Percentiles rank a stretch among this genome's conserved stretches.
Evolutionary conservation across 1,140 invertebrate genomes (phyloP).

Genomic region (Drosophila tani): DNA sequence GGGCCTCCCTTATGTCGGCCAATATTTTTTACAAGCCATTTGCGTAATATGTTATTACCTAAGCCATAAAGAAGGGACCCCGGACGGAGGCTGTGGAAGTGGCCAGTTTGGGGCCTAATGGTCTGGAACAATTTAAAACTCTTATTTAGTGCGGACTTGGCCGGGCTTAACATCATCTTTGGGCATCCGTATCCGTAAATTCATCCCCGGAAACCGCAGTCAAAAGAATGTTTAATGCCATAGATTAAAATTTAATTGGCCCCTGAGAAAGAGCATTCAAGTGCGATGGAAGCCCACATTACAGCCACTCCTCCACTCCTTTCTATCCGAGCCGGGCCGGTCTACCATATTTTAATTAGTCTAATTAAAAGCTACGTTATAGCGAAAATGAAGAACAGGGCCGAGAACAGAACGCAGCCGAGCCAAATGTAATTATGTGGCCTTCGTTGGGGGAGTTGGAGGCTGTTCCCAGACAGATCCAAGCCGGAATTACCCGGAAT

Average conservation of each 20-base stretch:
- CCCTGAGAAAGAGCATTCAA: slow-evolving; percentile 37
- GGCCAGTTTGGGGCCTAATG: slow-evolving; percentile 45
- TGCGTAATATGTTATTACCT: slow-evolving; percentile 65
- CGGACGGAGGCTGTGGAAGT: slow-evolving; percentile 10
- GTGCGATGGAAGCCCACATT: slow-evolving; percentile 26
- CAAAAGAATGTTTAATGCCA: slow-evolving; percentile 48
- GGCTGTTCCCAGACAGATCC: slow-evolving; percentile 6
- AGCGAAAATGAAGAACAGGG: slow-evolving; percentile 41
- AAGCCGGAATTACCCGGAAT: slow-evolving; percentile 8
- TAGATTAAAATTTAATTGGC: slow-evolving; percentile 63
- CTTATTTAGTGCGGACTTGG: slow-evolving; percentile 38
- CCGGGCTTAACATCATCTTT: slow-evolving; percentile 27
- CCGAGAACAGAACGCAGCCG: slow-evolving; percentile 34
- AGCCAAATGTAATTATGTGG: slow-evolving; percentile 59
- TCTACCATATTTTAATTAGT: slow-evolving; percentile 63
- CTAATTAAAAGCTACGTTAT: slow-evolving; percentile 58
- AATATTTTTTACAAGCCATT: slow-evolving; percentile 64
- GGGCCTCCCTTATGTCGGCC: slow-evolving; percentile 16
- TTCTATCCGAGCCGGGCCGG: slow-evolving; percentile 1
- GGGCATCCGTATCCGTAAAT: slow-evolving; percentile 22
- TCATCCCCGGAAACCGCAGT: slow-evolving; percentile 37
- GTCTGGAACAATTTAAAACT: slow-evolving; percentile 56
- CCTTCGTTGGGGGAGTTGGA: slow-evolving; percentile 4
- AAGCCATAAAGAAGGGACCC: slow-evolving; percentile 52
- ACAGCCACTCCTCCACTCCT: slow-evolving; percentile 4